Conservation (phyloP, 2,797 vertebrate genomes). For the Oreonectes daqikongensis region DNA sequence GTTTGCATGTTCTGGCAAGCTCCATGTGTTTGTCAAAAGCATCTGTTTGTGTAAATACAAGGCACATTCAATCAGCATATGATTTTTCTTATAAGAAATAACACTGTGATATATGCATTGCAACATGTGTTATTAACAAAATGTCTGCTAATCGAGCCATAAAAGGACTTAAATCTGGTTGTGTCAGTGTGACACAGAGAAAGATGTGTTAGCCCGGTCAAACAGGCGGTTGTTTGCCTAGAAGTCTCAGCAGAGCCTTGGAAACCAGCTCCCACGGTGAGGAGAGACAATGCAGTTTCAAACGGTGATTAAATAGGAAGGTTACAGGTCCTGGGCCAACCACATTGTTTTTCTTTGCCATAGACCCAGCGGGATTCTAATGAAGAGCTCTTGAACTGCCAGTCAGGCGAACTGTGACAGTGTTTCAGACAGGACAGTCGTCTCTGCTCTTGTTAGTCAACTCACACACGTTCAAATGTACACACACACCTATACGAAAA, state of each 20-base stretch:
- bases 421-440: constrained; percentile 76
- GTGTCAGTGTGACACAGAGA: constrained; percentile 34
- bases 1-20: constrained; percentile 7
- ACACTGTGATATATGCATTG: constrained; percentile 1
- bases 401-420: constrained; percentile 83
- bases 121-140: constrained; percentile 29
- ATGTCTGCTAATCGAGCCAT: constrained; percentile 29
- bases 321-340: constrained; percentile 73
- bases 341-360: constrained; percentile 75
- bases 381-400: constrained; percentile 86
- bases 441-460: constrained; percentile 65
- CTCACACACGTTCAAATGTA: constrained; percentile 43
- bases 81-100: background rate
- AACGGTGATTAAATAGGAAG: constrained; percentile 78
- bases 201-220: constrained; percentile 65
- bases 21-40: constrained; percentile 29
- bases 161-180: constrained; percentile 36
- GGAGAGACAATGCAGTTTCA: constrained; percentile 73
- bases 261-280: constrained; percentile 68
- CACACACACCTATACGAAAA: constrained; percentile 40
- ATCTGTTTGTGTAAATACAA: constrained; percentile 38
- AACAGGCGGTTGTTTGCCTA: constrained; percentile 67
- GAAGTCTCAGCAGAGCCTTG: constrained; percentile 63
- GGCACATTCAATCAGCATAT: background rate
- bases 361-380: constrained; percentile 77